A percentile compares a stretch with the other conserved stretches of the same genome.
Conservation (phyloP, 2,797 vertebrate species). For the Huso huso region DNA sequence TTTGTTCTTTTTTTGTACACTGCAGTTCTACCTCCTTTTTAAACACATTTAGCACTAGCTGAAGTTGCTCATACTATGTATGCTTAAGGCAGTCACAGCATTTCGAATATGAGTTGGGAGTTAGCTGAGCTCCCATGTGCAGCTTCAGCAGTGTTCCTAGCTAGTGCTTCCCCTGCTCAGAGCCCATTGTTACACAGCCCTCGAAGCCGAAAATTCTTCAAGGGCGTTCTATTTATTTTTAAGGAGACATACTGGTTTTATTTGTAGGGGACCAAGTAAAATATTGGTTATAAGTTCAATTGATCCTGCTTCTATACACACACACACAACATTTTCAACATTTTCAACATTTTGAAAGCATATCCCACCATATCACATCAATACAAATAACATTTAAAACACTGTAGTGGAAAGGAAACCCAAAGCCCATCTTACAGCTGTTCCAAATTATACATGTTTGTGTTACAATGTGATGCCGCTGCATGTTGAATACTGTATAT, state of each 20-base stretch:
- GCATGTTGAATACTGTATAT: constrained; percentile 30
- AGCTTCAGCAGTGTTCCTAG: background rate
- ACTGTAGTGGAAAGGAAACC: too few species aligned
- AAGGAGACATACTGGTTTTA: background rate
- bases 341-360: too few species aligned
- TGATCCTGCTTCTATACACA: background rate
- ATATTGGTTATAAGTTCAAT: background rate
- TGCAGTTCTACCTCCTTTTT: too few species aligned
- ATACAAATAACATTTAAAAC: too few species aligned
- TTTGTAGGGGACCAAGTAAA: background rate
- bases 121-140: background rate
- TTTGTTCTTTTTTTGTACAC: too few species aligned
- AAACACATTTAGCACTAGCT: too few species aligned
- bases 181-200: background rate
- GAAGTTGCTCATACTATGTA: too few species aligned
- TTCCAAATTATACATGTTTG: background rate
- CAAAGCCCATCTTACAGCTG: background rate
- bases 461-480: constrained; percentile 3
- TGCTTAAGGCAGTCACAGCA: too few species aligned
- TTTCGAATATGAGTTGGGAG: background rate
- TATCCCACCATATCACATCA: too few species aligned
- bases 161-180: background rate
- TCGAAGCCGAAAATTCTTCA: background rate
- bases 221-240: background rate
- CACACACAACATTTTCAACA: background rate